Evolutionary conservation across 2,113 vertebrate species (phyloP).

Genomic region (Tyto alba): DNA sequence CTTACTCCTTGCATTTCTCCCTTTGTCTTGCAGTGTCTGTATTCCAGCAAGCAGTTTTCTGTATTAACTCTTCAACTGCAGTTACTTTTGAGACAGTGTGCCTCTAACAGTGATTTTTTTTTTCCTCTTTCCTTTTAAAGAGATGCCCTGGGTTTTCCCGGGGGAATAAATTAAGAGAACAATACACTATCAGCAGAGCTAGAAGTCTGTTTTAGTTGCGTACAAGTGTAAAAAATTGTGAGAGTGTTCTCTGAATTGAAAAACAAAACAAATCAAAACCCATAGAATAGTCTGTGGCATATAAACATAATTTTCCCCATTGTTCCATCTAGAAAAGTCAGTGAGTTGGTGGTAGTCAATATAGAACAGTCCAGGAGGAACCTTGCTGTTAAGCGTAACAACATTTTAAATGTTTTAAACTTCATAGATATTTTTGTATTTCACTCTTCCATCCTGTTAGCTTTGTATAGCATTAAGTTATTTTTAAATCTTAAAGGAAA

Average conservation of each 20-base stretch:
- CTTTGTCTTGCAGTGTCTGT: background rate
- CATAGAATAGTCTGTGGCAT: background rate
- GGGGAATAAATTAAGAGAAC: background rate
- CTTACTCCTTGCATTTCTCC: background rate
- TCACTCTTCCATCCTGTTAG: background rate
- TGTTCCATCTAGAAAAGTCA: background rate
- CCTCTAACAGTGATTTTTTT: background rate
- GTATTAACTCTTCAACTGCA: background rate
- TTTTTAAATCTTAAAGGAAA: background rate
- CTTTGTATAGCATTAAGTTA: background rate
- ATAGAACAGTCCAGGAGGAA: background rate
- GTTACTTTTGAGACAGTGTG: background rate
- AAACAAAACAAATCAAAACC: accelerated
- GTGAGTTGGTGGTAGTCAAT: background rate
- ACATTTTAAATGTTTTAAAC: background rate
- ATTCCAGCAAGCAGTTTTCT: background rate
- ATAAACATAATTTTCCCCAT: background rate
- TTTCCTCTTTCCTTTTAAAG: background rate
- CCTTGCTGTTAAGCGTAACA: background rate
- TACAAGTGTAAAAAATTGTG: background rate
- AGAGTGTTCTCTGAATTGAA: background rate
- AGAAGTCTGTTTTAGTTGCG: background rate
- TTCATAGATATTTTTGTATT: background rate
- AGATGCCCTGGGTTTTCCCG: background rate
- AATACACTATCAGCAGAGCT: background rate